Percentiles rank a stretch among this genome's conserved stretches.
Evolutionary conservation across 2,797 vertebrate genomes (phyloP).

Genomic region (Tangara arthus): DNA sequence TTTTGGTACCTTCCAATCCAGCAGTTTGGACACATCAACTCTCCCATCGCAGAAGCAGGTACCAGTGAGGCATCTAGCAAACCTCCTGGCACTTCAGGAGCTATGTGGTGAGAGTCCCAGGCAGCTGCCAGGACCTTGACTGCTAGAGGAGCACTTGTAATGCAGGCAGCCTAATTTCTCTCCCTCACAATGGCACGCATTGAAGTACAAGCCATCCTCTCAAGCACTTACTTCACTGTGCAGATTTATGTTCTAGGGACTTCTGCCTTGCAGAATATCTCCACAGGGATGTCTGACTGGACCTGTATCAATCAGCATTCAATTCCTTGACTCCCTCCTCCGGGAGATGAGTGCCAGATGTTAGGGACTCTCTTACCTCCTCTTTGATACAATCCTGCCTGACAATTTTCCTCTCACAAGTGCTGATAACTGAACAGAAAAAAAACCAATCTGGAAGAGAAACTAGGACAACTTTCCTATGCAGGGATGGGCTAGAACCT

Average conservation of each 20-base stretch:
- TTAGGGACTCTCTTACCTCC: not conserved
- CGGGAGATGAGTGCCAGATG: not conserved
- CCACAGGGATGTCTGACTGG: not conserved
- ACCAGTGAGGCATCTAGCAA: not conserved
- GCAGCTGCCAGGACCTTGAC: not conserved
- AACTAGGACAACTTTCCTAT: not conserved
- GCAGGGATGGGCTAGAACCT: not conserved
- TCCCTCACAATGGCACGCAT: not conserved
- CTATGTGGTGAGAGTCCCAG: not conserved
- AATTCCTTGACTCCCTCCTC: not conserved
- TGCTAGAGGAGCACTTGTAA: not conserved
- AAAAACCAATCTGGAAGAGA: not conserved
- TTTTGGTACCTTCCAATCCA: not conserved
- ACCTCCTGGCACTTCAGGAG: not conserved
- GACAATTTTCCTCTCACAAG: not conserved
- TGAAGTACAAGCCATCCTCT: not conserved
- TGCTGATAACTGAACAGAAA: rapidly evolving
- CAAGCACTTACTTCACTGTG: not conserved
- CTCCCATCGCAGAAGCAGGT: not conserved
- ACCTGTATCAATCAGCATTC: not conserved
- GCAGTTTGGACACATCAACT: not conserved
- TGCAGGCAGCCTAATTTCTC: not conserved
- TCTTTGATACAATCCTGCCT: not conserved
- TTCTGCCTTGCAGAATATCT: not conserved
- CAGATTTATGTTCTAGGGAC: not conserved